Evolutionary conservation across 1,140 invertebrate species (phyloP).

Genomic region (Periplaneta americana): DNA sequence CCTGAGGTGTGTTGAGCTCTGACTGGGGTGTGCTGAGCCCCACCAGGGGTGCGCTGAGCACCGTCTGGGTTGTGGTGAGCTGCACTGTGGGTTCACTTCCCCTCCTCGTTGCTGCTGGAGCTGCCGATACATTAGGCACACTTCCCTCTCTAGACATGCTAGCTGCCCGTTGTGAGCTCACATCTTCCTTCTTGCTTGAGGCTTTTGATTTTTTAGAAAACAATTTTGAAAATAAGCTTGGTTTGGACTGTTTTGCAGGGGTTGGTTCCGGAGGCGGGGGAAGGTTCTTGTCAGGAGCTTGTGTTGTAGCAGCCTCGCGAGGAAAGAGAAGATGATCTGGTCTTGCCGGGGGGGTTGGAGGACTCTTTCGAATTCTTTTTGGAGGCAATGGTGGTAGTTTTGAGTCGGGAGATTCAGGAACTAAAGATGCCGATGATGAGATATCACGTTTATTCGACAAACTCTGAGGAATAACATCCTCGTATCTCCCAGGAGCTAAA

Average conservation of each 20-base stretch:
- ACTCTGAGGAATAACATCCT: slow-evolving; percentile 40
- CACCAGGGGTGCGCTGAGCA: too few species aligned
- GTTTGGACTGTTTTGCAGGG: slow-evolving; percentile 49
- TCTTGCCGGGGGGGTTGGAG: slow-evolving; percentile 18
- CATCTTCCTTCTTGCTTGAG: slow-evolving; percentile 5
- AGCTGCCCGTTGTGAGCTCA: not conserved
- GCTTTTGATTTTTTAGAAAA: slow-evolving; percentile 38
- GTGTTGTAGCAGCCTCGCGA: not conserved
- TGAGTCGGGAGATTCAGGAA: slow-evolving; percentile 36
- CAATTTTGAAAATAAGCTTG: slow-evolving; percentile 58
- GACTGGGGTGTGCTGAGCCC: slow-evolving; percentile 27
- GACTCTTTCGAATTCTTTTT: slow-evolving; percentile 64
- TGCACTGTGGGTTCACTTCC: slow-evolving; percentile 12
- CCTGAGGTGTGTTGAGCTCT: slow-evolving; percentile 28
- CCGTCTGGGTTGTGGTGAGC: slow-evolving; percentile 27
- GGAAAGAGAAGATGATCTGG: not conserved
- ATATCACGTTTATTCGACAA: not conserved
- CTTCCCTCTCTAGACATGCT: slow-evolving; percentile 1
- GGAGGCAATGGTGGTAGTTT: slow-evolving; percentile 70
- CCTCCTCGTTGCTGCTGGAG: not conserved
- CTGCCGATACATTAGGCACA: not conserved
- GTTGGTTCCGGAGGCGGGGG: slow-evolving; percentile 38
- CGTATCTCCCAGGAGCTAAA: slow-evolving; percentile 43
- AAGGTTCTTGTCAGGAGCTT: slow-evolving; percentile 36
- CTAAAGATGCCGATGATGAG: not conserved